Evolutionary conservation across 1,140 invertebrate species (phyloP), one percentile per base, ranked within the genome.

Genomic region (Vanessa atalanta): DNA sequence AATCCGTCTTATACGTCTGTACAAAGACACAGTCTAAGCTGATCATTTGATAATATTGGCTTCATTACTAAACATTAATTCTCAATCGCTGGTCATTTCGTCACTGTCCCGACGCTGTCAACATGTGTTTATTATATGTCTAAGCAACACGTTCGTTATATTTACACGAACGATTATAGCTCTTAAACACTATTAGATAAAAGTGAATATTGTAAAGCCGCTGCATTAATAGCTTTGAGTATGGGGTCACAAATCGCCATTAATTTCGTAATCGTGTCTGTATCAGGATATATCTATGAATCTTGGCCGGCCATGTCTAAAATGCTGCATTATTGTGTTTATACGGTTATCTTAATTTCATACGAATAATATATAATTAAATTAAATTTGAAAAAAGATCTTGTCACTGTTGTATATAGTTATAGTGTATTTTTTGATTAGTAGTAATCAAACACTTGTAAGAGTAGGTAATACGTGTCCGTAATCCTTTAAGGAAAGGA

Each of bases 51-150:
- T 37, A 31, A 37, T 26, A 63, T 70, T 70, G 47, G 20, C 55
- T 70, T 70, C n/a, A 70, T 50, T 50, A 70, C 23, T 50, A 26
- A 51, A 61, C 68, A 66, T 66, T 61, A 70, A 70, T 65, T 31
- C 66, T 57, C 53, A 69, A 69, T 69, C 15, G 69, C 48, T 20
- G 61, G 61, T 57, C 69, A 64, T 71, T 71, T 71, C 61, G 55
- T 63, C 61, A 50, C 51, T 31, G 60, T 50, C 48, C 57, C 48
- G 37, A 71, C 43, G 53, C 61, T 71, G 69, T 64, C 69, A 71
- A 71, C 69, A 71, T 71, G 60, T 71, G 69, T 71, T 71, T 71
- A 71, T 64, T 61, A 61, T 61, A 61, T 61, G 57, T 61, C 31
- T 37, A 14, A 37, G 23, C 57, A 43, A 64, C 69, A 51, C 50